Evolutionary conservation across 2,113 vertebrate genomes (phyloP), one percentile per base, ranked within the genome.

Genomic region (Tretioscincus oriximinensis): DNA sequence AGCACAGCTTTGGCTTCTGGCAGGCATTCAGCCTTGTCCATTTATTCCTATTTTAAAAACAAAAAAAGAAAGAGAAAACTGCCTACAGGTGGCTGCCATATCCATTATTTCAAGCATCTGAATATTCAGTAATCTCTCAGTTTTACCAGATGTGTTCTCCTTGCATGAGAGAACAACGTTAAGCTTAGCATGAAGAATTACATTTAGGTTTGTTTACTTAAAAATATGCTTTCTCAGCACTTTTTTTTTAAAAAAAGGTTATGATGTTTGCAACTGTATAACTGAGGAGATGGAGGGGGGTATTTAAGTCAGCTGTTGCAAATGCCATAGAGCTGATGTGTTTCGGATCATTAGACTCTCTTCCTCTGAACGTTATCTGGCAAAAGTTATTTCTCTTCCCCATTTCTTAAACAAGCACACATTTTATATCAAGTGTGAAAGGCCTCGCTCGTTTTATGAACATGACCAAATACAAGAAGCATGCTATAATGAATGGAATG

Each of bases 1-100:
- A 93, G 90, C 76, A 86, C 87, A 95, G 94, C 89, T 93, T 93
- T 88, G 77, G 82, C 80, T 88, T 87, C 86, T 94, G 94, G 93
- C 93, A 0, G 51, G 11, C 7, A 26, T 88, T 90, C 92, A 94
- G 88, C 85, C 94, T 90, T 93, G 88, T 95, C 90, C 90, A 66
- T 80, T 93, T 90, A 88, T 54, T 85, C 72, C 85, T 86, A 86
- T 90, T 84, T 70, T 79, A 81, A 82, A 82, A 64, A 35, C 11
- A 71, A 47, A 31, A 64, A 31, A 1, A 8, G 65, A n/a, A 72
- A 72, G 20, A 71, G 81, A 65, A 77, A 75, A 75, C 45, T 45
- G 29, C 35, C 73, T 89, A 74, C 45, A 24, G 82, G 77, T 79
- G 51, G 49, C 79, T 81, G 78, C 41, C 63, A 65, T 16, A 35